Evolutionary conservation across 2,888 invertebrate species (phyloP).

Genomic region (Acheta domesticus): DNA sequence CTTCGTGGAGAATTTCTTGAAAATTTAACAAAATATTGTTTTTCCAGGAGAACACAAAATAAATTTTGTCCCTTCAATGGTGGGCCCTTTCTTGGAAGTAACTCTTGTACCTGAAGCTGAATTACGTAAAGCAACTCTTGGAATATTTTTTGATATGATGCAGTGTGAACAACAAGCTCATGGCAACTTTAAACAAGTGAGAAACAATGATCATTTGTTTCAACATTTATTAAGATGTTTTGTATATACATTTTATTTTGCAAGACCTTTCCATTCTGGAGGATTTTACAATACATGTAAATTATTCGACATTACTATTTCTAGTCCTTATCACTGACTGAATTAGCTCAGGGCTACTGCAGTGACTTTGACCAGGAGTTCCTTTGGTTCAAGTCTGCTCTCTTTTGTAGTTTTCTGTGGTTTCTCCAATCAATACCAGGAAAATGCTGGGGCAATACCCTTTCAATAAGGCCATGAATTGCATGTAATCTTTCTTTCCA

Average conservation of each 20-base stretch:
- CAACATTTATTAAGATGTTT: background rate
- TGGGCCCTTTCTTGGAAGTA: constrained; percentile 89
- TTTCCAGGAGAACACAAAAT: constrained; percentile 73
- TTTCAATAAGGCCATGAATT: too few species aligned
- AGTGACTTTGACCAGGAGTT: too few species aligned
- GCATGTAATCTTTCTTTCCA: too few species aligned
- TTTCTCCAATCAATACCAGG: too few species aligned
- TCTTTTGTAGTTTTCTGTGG: too few species aligned
- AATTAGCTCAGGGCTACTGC: too few species aligned
- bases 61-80: constrained; percentile 87
- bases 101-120: constrained; percentile 84
- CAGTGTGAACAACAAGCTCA: constrained; percentile 80
- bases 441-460: too few species aligned
- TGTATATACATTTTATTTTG: background rate
- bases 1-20: too few species aligned
- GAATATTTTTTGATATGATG: constrained; percentile 94
- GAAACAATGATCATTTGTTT: background rate
- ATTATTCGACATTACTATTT: too few species aligned
- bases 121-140: constrained; percentile 81
- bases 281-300: background rate
- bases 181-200: constrained; percentile 75
- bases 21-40: too few species aligned
- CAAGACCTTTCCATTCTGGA: background rate
- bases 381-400: too few species aligned
- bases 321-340: too few species aligned